Evolutionary conservation across 2,888 invertebrate species (phyloP), one percentile per base, ranked within the genome.

Genomic region (Dorcus parallelipipedus): DNA sequence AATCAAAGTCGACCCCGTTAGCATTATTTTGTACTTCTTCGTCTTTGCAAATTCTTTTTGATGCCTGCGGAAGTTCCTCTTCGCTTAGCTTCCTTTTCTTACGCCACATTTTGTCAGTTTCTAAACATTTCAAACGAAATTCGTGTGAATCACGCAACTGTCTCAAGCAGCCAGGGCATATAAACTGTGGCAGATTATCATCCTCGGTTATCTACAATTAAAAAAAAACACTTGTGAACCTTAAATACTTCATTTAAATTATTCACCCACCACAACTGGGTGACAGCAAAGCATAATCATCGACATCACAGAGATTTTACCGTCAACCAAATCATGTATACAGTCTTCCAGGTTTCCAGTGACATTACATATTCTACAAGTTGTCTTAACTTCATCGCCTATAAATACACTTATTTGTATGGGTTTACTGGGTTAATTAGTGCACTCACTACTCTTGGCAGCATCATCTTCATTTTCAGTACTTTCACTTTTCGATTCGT

Each of bases 91-190:
- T 48, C 45, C 40, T 38, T 42, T 50, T 59, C 40, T 52, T 14
- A 5, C 41, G 26, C 47, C 50, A 49, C 33, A 52, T 33, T 41
- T 42, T 49, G 42, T 61, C 52, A n/a, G 56, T 52, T 10, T 55
- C 45, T 9, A 76, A 45, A 53, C 74, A 74, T 52, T 63, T 64
- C 17, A 64, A 64, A 49, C 73, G 62, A 62, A 76, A 75, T 49
- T 71, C 67, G 49, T 72, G 68, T 41, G 69, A 71, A n/a, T 64
- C 56, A 45, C 63, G 64, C 26, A 77, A 41, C 4, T 52, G 63
- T 33, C 65, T 56, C 10, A 70, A 62, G 54, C 76, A 77, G 17
- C 57, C 54, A n/a, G 52, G 49, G 55, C 76, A 77, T 20, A 76
- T 68, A 9, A 66, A 54, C 63, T 73, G 70, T 3, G 76, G 71